Evolutionary conservation across 2,797 vertebrate species (phyloP), one percentile per base, ranked within the genome.

Genomic region (Pseudotriccus pelzelni): DNA sequence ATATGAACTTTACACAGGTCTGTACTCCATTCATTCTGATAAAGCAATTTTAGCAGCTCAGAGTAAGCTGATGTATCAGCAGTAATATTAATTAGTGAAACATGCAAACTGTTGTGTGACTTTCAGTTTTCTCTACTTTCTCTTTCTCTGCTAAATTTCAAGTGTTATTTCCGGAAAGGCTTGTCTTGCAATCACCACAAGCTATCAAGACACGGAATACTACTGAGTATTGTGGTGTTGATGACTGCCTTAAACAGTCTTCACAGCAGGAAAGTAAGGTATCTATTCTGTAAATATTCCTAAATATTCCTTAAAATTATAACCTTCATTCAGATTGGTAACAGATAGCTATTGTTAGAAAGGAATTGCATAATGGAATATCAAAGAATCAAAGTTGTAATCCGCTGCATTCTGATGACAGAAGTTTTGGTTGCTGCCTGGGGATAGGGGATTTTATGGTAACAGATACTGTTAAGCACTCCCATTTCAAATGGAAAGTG

Each of bases 91-190:
- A 52, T 82, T 24, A 43, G 12, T 59, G 43, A 84, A 89, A 70
- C 0, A 1, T 63, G 23, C 17, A 6, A 72, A 49, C 13, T 73
- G 19, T 67, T 39, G 2, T 47, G 12, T 12, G 59, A 32, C 21
- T 63, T 37, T 25, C 30, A 89, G 66, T 69, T 44, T 56, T 79
- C 3, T 64, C 64, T 87, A 0, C 46, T 82, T 63, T 90, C 10
- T 43, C 21, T 87, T 93, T 93, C 20, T 81, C 47, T 64, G 60
- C 69, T 83, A 25, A 83, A 89, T 59, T 55, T 66, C 37, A 96
- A 99, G 99, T 99, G 89, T 97, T 99, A 39, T 99, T 99, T 97
- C 99, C 99, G 8, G 98, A 98, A 59, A 97, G 69, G 81, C 59
- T 99, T 88, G 94, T 94, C 47, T 64, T 97, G 43, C 98, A 98